Evolutionary conservation across 2,113 vertebrate genomes (phyloP).

Genomic region (Protobothrops flavoviridis): DNA sequence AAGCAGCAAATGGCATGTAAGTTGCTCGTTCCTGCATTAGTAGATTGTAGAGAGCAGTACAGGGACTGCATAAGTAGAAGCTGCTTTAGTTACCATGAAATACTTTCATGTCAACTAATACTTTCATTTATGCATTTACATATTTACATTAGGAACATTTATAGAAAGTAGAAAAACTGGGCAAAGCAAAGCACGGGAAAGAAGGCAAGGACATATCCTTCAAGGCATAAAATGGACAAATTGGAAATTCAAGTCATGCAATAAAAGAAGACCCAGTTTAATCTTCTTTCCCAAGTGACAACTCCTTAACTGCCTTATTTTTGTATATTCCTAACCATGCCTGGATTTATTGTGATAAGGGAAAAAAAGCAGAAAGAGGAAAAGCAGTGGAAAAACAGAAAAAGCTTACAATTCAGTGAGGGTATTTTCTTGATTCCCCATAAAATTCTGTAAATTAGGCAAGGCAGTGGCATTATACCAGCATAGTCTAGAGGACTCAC

Average conservation of each 20-base stretch:
- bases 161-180: neutral
- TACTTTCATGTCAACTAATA: neutral
- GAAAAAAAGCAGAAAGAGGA: neutral
- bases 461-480: neutral
- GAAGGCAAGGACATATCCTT: neutral
- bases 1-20: neutral
- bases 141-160: neutral
- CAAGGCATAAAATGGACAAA: neutral
- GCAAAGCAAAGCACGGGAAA: neutral
- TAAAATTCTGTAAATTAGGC: neutral
- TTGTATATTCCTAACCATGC: neutral
- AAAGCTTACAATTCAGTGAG: neutral
- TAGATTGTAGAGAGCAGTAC: neutral
- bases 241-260: neutral
- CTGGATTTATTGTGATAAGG: neutral
- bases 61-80: neutral
- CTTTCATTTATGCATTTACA: neutral
- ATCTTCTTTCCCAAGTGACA: neutral
- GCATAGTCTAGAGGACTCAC: neutral
- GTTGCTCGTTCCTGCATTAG: neutral
- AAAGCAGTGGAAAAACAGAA: neutral
- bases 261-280: neutral
- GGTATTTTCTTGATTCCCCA: neutral
- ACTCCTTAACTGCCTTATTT: neutral
- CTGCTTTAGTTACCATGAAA: neutral